Evolutionary conservation across 2,888 invertebrate species (phyloP).

Genomic region (Xanthia icteritia): DNA sequence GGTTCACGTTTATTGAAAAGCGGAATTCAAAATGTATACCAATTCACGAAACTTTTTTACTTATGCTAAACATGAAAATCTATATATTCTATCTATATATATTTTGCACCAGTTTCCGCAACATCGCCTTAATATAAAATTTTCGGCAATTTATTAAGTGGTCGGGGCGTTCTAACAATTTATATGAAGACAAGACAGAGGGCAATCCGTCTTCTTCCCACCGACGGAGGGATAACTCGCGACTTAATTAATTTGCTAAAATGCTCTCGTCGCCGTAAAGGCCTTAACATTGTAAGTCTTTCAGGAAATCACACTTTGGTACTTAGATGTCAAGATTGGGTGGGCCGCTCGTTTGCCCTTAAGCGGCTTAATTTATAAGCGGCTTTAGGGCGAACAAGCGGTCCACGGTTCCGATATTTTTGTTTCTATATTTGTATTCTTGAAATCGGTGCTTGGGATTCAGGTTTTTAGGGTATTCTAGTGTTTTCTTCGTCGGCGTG

Average conservation of each 20-base stretch:
- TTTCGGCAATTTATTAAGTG: constrained; percentile 59
- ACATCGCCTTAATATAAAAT: constrained; percentile 45
- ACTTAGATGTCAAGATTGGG: constrained; percentile 45
- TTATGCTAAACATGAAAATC: constrained; percentile 6
- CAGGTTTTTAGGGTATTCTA: not conserved
- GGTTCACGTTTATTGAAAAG: not conserved
- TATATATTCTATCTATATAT: no score
- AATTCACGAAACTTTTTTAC: constrained; percentile 2
- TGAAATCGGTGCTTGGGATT: not conserved
- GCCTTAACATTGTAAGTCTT: constrained; percentile 63
- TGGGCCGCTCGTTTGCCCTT: constrained; percentile 30
- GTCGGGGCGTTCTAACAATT: constrained; percentile 56
- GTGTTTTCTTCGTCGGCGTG: not conserved
- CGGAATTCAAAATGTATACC: not conserved
- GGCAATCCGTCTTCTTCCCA: constrained; percentile 71
- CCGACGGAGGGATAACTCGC: constrained; percentile 67
- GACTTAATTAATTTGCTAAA: constrained; percentile 76
- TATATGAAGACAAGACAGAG: constrained; percentile 62
- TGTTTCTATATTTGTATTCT: no score
- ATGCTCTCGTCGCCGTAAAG: constrained; percentile 59
- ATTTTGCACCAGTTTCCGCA: constrained; percentile 11
- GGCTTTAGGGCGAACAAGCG: no score
- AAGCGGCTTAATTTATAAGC: constrained; percentile 46
- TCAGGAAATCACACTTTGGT: constrained; percentile 62
- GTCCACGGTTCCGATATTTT: constrained; percentile 24